Evolutionary conservation across 64 coral and sea anemone genomes (phyloP), one percentile per base, ranked within the genome.

Genomic region (Montipora efflorescens): DNA sequence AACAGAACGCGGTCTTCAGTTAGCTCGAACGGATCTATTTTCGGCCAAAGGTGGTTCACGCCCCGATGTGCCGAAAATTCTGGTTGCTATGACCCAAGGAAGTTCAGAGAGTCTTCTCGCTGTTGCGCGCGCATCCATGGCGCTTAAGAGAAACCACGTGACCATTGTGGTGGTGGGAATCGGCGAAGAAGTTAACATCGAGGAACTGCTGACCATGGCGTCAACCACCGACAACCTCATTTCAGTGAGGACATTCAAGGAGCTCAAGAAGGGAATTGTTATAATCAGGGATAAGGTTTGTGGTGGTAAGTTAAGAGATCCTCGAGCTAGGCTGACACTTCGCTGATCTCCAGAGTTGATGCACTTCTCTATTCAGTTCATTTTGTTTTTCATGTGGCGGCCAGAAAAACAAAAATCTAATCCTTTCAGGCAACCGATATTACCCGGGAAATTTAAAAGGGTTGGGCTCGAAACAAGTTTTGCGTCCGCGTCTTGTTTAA

Each of bases 261-360:
- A 55, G 25, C 67, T 94, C 47, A 74, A 79, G 87, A 94, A 80
- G 45, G 48, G 51, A 62, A 84, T 89, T 21, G 66, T 18, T n/a
- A 18, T 45, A 88, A 89, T 94, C 79, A 89, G 52, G 51, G 78
- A 94, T 47, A 94, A 83, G 52, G 76, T 94, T 5, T 94, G 92
- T 67, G 92, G 89, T 48, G 92, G 92, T 94, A 25, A 61, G 69
- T 85, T 7, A 47, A 2, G 8, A n/a, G 62, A 4, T 67, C 4
- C 4, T 18, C 4, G 36, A 76, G 47, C 74, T 46, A 8, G 47
- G 15, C 28, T 36, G 36, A 36, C 36, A 36, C 36, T 36, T 36
- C 1, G 36, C 36, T 36, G 1, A 36, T 36, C 36, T 36, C 36
- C 36, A 76, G 21, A 48, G 2, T 3, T 46, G 25, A 9, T 4